phyloP scores from a whole-genome alignment of 1,140 invertebrate genomes.

The Drosophila busckii region DNA sequence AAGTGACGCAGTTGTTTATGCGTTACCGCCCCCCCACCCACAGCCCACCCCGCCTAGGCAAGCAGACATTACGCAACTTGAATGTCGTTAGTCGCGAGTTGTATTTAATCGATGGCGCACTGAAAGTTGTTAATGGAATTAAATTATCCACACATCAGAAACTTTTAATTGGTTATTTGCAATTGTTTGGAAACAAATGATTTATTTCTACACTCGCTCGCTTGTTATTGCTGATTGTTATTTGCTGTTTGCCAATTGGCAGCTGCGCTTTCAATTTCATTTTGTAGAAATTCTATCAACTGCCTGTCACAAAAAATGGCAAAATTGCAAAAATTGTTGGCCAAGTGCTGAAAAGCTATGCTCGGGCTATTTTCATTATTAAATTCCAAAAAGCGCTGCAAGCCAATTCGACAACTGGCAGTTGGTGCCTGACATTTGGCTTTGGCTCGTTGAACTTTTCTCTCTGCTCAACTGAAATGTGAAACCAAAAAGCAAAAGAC shows the following conservation, averaged over 20 bases:
- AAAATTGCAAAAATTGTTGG: slow-evolving; percentile 40
- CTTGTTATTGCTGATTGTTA: no score
- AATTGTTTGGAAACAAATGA: slow-evolving; percentile 40
- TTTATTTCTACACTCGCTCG: no score
- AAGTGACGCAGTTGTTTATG: slow-evolving; percentile 10
- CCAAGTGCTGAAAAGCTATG: not conserved
- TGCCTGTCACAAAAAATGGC: slow-evolving; percentile 31
- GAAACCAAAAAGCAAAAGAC: slow-evolving; percentile 31
- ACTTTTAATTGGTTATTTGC: slow-evolving; percentile 68
- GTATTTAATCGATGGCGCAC: slow-evolving; percentile 26
- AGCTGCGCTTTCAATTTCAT: slow-evolving; percentile 38
- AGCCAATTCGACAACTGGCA: slow-evolving; percentile 7
- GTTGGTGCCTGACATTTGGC: slow-evolving; percentile 57
- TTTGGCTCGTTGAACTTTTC: slow-evolving; percentile 62
- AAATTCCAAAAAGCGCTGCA: slow-evolving; percentile 61
- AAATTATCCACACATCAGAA: slow-evolving; percentile 40
- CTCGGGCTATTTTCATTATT: slow-evolving; percentile 67
- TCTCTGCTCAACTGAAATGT: slow-evolving; percentile 1
- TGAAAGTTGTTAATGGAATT: slow-evolving; percentile 44
- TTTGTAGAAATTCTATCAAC: slow-evolving; percentile 34
- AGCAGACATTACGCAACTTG: no score
- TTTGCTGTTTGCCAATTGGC: slow-evolving; percentile 9
- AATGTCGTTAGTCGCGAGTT: no score
- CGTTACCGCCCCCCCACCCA: not conserved
- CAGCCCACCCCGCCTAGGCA: no score